Conservation (phyloP, 2,888 invertebrate genomes). For the Oscheius sp. region DNA sequence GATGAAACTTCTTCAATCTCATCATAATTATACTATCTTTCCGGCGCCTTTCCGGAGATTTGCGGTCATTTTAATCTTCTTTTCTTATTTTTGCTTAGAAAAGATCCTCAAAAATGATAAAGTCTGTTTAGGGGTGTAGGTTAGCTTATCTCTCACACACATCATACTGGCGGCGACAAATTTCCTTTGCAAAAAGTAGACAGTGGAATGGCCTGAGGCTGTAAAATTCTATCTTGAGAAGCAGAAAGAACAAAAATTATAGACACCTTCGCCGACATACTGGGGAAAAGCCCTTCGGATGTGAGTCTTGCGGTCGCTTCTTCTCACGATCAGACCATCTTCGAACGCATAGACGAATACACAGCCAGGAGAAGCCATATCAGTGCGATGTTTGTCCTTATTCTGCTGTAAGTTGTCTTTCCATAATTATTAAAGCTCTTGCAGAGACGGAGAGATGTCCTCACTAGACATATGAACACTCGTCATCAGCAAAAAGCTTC, state of each 20-base stretch:
- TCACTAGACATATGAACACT: conserved; percentile 68
- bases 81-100: too few relatives aligned
- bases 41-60: neutral
- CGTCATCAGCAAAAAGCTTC: conserved; percentile 58
- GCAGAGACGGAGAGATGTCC: conserved; percentile 65
- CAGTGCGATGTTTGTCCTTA: conserved; percentile 63
- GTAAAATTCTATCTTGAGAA: too few relatives aligned
- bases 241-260: conserved; percentile 9
- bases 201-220: neutral
- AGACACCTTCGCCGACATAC: conserved; percentile 67
- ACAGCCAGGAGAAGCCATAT: conserved; percentile 69
- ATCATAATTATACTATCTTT: too few relatives aligned
- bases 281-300: conserved; percentile 68
- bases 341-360: conserved; percentile 58
- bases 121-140: neutral
- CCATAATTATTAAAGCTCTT: conserved; percentile 10
- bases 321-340: conserved; percentile 67
- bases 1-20: too few relatives aligned
- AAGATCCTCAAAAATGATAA: neutral
- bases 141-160: neutral
- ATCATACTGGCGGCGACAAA: neutral
- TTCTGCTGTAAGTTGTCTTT: conserved; percentile 57
- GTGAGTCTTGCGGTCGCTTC: conserved; percentile 62
- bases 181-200: neutral
- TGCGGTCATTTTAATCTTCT: too few relatives aligned